Conservation (phyloP, 2,797 vertebrate species). For the Molossus molossus region DNA sequence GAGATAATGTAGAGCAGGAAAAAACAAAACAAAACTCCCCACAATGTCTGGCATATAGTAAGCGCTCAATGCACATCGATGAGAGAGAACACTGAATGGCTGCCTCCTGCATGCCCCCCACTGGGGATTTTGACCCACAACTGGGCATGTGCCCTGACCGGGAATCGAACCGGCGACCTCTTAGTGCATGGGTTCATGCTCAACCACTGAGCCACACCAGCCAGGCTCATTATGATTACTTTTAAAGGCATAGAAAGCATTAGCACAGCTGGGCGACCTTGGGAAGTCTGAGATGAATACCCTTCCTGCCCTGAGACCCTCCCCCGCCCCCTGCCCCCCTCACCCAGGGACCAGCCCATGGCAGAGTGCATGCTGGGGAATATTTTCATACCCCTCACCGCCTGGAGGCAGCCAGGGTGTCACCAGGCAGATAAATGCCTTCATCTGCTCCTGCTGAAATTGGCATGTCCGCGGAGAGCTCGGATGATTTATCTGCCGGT, state of each 20-base stretch:
- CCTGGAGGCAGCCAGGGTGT: constrained; percentile 55
- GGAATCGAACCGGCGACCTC: too few species aligned
- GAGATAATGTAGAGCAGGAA: neutral
- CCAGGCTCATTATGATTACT: neutral
- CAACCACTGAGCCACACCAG: too few species aligned
- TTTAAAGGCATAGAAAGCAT: neutral
- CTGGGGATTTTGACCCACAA: too few species aligned
- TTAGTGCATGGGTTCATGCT: too few species aligned
- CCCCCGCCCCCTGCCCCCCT: neutral
- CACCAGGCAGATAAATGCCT: constrained; percentile 64
- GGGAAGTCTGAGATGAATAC: neutral
- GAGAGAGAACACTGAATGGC: too few species aligned
- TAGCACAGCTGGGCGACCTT: neutral
- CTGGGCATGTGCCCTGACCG: too few species aligned
- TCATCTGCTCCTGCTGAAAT: constrained; percentile 68
- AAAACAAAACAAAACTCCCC: neutral
- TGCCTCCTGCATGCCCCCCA: too few species aligned
- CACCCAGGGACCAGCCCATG: neutral
- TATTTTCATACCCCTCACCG: neutral
- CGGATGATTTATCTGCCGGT: constrained; percentile 77
- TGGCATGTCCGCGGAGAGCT: neutral
- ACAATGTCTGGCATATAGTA: neutral
- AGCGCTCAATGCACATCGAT: neutral
- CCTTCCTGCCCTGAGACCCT: neutral
- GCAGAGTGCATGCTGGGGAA: neutral